Evolutionary conservation across 2,888 invertebrate species (phyloP).

Genomic region (Rugalucina vietnamica): DNA sequence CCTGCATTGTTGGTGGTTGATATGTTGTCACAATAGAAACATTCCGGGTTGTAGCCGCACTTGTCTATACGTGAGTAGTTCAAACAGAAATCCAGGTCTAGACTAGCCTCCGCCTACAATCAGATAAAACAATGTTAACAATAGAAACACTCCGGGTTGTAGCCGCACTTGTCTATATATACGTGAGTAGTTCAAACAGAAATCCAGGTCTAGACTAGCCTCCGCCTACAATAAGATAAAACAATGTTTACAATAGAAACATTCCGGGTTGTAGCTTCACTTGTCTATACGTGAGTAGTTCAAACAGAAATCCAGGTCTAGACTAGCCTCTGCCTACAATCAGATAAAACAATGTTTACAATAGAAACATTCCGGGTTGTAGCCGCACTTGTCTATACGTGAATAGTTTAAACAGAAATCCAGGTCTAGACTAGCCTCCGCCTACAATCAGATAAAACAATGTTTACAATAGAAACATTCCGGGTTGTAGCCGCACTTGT

Average conservation of each 20-base stretch:
- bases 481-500: slow-evolving; percentile 92
- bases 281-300: slow-evolving; percentile 54
- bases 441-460: slow-evolving; percentile 91
- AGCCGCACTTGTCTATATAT: too few relatives aligned
- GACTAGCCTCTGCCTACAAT: slow-evolving; percentile 84
- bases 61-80: slow-evolving; percentile 57
- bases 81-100: slow-evolving; percentile 71
- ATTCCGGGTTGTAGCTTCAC: slow-evolving; percentile 95
- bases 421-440: slow-evolving; percentile 84
- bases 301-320: slow-evolving; percentile 70
- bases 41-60: slow-evolving; percentile 96
- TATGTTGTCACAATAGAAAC: slow-evolving; percentile 96
- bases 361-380: slow-evolving; percentile 97
- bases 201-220: too few relatives aligned
- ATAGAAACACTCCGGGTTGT: too few relatives aligned
- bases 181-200: too few relatives aligned
- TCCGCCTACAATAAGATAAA: too few relatives aligned
- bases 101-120: slow-evolving; percentile 84
- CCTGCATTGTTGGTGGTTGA: slow-evolving; percentile 75
- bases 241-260: slow-evolving; percentile 98
- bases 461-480: slow-evolving; percentile 98
- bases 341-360: too few relatives aligned
- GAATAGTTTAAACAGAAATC: slow-evolving; percentile 73
- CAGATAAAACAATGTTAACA: background rate
- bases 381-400: slow-evolving; percentile 87